Conservation (phyloP, 1,140 invertebrate genomes). For the Holotrichia oblita region DNA sequence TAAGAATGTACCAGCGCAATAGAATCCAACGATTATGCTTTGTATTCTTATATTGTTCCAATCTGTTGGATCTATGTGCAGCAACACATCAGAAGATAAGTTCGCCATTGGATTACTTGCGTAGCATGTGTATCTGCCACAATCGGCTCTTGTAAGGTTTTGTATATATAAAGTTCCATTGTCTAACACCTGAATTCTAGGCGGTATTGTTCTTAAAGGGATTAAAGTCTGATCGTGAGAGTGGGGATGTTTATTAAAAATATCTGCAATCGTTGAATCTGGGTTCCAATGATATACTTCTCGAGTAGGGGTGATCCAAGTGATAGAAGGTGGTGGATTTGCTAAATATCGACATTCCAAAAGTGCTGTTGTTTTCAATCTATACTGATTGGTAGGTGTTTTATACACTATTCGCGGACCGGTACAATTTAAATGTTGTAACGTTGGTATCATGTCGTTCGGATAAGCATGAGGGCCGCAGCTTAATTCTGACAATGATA, state of each 20-base stretch:
- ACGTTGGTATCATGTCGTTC: slow-evolving; percentile 71
- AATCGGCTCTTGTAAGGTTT: slow-evolving; percentile 75
- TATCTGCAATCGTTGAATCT: slow-evolving; percentile 70
- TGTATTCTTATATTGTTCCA: slow-evolving; percentile 84
- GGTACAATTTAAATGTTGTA: slow-evolving; percentile 76
- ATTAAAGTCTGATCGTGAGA: slow-evolving; percentile 67
- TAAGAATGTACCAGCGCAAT: slow-evolving; percentile 81
- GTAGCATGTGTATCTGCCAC: slow-evolving; percentile 88
- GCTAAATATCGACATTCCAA: slow-evolving; percentile 82
- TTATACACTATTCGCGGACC: slow-evolving; percentile 68
- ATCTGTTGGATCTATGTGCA: slow-evolving; percentile 83
- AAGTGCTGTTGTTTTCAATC: slow-evolving; percentile 71
- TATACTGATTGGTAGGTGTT: slow-evolving; percentile 69
- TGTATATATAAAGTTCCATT: slow-evolving; percentile 66
- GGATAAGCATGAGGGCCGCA: slow-evolving; percentile 71
- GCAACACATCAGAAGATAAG: slow-evolving; percentile 73
- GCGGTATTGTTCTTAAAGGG: slow-evolving; percentile 63
- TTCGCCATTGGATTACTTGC: slow-evolving; percentile 86
- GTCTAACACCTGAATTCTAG: slow-evolving; percentile 65
- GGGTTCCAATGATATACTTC: slow-evolving; percentile 78
- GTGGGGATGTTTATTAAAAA: slow-evolving; percentile 71
- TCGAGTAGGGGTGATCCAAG: slow-evolving; percentile 84
- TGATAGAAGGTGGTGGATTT: slow-evolving; percentile 80
- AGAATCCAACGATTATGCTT: slow-evolving; percentile 83
- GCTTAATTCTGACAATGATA: slow-evolving; percentile 68